phyloP scores from a whole-genome alignment of 2,113 vertebrate genomes.

The Ictalurus furcatus region DNA sequence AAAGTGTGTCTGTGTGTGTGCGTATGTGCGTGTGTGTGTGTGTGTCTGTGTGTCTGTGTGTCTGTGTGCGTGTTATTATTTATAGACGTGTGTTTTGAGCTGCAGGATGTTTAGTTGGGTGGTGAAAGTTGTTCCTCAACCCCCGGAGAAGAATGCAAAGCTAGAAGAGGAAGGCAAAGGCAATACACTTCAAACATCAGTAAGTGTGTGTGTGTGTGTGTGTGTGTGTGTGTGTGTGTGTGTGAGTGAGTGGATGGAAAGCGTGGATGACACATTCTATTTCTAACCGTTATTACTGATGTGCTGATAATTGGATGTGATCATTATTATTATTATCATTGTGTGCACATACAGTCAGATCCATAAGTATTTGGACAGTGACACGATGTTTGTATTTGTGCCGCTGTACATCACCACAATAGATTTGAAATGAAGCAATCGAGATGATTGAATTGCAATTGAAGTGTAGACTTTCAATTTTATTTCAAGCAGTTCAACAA shows the following conservation, averaged over 20 bases:
- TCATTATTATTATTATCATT: neutral
- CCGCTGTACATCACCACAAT: too few species aligned
- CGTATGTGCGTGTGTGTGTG: neutral
- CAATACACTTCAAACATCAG: slow-evolving; percentile 19
- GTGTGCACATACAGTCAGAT: neutral
- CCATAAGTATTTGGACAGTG: too few species aligned
- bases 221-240: neutral
- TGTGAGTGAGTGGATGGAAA: neutral
- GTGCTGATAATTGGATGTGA: neutral
- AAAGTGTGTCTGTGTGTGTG: neutral
- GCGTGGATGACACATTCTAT: neutral
- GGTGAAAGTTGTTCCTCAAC: slow-evolving; percentile 75
- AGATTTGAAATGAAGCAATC: too few species aligned
- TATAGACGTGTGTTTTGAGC: slow-evolving; percentile 17
- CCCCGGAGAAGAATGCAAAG: slow-evolving; percentile 60
- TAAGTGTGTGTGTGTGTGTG: slow-evolving; percentile 47
- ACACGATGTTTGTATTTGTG: too few species aligned
- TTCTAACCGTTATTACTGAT: neutral
- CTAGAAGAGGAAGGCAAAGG: slow-evolving; percentile 54
- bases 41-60: neutral
- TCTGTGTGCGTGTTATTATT: neutral
- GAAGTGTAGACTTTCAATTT: too few species aligned
- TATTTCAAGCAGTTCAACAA: too few species aligned
- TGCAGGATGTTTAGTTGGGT: slow-evolving; percentile 77
- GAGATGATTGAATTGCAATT: too few species aligned